These are phyloP conservation scores for Apostichopus japonicus DNA, from an alignment of 35 echinoderm and acorn worm species.

Conservation along the genomic window DNA sequence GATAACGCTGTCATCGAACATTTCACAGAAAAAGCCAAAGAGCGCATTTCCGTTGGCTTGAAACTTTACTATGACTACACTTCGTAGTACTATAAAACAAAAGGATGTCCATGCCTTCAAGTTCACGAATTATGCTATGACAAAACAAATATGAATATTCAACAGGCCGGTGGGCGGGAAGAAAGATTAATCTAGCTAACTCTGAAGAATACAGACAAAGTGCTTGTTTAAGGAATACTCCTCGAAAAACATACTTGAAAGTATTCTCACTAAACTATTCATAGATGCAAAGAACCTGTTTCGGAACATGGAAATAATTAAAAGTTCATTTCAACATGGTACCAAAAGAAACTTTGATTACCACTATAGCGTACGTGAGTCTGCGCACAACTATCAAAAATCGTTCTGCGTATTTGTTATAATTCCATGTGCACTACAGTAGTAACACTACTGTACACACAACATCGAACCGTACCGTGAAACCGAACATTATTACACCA, in stretches of 20 bases:
- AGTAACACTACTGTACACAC: background rate
- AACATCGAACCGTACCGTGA: slow-evolving; percentile 28
- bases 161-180: slow-evolving; percentile 41
- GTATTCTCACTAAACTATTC: too few relatives aligned
- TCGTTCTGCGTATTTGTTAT: slow-evolving; percentile 22
- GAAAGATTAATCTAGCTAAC: background rate
- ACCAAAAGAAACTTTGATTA: background rate
- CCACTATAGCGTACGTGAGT: background rate
- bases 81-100: background rate
- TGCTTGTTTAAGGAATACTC: too few relatives aligned
- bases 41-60: too few relatives aligned
- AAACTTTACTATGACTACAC: too few relatives aligned
- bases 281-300: too few relatives aligned
- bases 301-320: background rate
- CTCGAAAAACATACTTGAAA: too few relatives aligned
- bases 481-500: background rate
- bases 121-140: background rate
- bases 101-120: background rate
- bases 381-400: slow-evolving; percentile 12
- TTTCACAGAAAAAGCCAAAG: too few relatives aligned
- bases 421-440: slow-evolving; percentile 30
- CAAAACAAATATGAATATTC: slow-evolving; percentile 26
- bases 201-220: background rate
- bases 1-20: too few relatives aligned
- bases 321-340: background rate